Evolutionary conservation across 2,113 vertebrate species (phyloP).

Genomic region (Tor tambroides): DNA sequence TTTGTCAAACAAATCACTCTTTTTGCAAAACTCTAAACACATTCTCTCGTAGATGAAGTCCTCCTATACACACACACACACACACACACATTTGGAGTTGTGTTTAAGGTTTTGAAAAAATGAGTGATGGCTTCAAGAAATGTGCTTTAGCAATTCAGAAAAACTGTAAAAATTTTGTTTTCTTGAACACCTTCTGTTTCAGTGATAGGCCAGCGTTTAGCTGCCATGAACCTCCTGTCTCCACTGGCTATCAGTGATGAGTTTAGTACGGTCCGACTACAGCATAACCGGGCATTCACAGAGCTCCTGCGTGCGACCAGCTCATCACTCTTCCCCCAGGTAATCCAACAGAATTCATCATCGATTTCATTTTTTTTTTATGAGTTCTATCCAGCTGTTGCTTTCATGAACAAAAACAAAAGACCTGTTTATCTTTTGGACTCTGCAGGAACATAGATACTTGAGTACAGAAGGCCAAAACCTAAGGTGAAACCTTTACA

Average conservation of each 20-base stretch:
- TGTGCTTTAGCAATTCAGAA: too few relatives aligned
- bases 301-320: constrained; percentile 83
- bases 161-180: background rate
- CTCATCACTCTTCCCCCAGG: constrained; percentile 74
- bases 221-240: constrained; percentile 88
- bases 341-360: constrained; percentile 50
- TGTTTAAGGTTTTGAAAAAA: too few relatives aligned
- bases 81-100: too few relatives aligned
- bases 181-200: constrained; percentile 7
- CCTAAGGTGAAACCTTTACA: constrained; percentile 66
- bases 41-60: too few relatives aligned
- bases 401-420: background rate
- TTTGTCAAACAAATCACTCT: too few relatives aligned
- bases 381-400: background rate
- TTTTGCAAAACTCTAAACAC: too few relatives aligned
- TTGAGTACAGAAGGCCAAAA: constrained; percentile 59
- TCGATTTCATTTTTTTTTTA: background rate
- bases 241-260: constrained; percentile 92
- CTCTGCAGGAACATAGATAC: constrained; percentile 67
- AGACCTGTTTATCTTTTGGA: background rate
- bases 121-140: too few relatives aligned
- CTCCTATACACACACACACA: too few relatives aligned
- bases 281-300: constrained; percentile 91
- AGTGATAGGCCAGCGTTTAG: constrained; percentile 92
- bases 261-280: constrained; percentile 91